Base-by-base conservation (phyloP, 35 echinoderm and acorn worm species). In the Ophioderma brevispina region DNA sequence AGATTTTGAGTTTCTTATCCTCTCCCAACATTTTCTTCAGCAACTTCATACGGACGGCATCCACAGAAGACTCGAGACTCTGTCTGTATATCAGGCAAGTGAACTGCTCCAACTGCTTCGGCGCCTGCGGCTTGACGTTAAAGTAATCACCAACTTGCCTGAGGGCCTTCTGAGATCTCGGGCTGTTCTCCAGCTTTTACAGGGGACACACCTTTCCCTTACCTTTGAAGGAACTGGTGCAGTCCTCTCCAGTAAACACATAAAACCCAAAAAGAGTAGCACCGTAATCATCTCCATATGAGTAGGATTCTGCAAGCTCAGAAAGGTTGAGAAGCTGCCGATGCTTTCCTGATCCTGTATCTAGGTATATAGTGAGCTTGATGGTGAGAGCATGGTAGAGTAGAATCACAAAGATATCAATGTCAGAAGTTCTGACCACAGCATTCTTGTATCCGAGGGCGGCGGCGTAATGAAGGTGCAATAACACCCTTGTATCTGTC, bases 321-420 rank as follows among this genome's bases (percentile, higher is more conserved):
- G 49, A 64, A 32, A 94, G 31, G 80, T 94, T 94, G 15, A 94
- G 31, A 52, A 94, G 34, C 85, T 94, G 56, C 2, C 87, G 82
- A 91, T 90, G 81, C 39, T 90, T 89, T 0, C 86, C 92, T 21
- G 79, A 50, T 52, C 92, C 81, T 90, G 80, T 90, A 10, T 91
- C 82, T 15, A 91, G 55, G 90, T 77, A 79, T 15, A 81, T 43
- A 32, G 85, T 82, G 31, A 81, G 84, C 0, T 0, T 34, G 80
- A 94, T 81, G 17, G 70, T 39, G 55, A 87, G 82, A 25, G 88
- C 93, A 77, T 87, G 83, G 82, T 91, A 36, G 1, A 94, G 78
- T 6, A 94, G 93, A 40, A 94, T 94, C 35, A 94, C 15, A 33
- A 91, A 91, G 28, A 94, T 91, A 50, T 91, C 87, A 37, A 88